These are phyloP conservation scores for Ibycter americanus DNA, from an alignment of 2,797 vertebrate genomes.

Conservation along the genomic window DNA sequence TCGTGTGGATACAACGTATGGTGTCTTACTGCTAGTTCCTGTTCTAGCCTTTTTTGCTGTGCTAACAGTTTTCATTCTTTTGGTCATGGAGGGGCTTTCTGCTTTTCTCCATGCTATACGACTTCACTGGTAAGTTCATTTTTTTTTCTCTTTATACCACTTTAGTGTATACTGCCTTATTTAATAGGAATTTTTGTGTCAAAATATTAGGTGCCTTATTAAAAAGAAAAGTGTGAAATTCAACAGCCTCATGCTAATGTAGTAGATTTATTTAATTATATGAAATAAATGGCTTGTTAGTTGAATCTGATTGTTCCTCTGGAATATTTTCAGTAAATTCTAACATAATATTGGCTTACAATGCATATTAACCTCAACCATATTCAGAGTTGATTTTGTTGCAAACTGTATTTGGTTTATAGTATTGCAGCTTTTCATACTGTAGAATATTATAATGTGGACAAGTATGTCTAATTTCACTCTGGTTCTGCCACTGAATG, in stretches of 20 bases:
- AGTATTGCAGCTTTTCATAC: neutral
- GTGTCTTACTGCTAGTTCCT: slow-evolving; percentile 86
- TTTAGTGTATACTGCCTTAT: neutral
- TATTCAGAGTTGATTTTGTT: neutral
- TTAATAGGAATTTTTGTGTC: neutral
- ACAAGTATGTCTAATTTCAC: neutral
- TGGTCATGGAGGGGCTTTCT: slow-evolving; percentile 97
- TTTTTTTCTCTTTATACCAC: neutral
- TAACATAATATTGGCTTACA: neutral
- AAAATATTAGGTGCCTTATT: neutral
- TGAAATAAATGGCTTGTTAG: neutral
- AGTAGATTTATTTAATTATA: neutral
- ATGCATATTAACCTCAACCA: neutral
- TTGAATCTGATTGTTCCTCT: neutral
- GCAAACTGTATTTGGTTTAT: neutral
- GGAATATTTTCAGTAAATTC: neutral
- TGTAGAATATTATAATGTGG: neutral
- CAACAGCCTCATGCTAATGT: neutral
- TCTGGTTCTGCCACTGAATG: neutral
- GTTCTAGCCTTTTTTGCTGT: slow-evolving; percentile 85
- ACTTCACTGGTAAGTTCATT: slow-evolving; percentile 89
- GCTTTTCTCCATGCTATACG: slow-evolving; percentile 96
- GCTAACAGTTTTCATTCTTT: slow-evolving; percentile 91
- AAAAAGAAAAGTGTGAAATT: neutral
- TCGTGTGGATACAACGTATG: slow-evolving; percentile 78